phyloP scores from a whole-genome alignment of 2,797 vertebrate genomes.

The Rhadinocentrus ornatus region DNA sequence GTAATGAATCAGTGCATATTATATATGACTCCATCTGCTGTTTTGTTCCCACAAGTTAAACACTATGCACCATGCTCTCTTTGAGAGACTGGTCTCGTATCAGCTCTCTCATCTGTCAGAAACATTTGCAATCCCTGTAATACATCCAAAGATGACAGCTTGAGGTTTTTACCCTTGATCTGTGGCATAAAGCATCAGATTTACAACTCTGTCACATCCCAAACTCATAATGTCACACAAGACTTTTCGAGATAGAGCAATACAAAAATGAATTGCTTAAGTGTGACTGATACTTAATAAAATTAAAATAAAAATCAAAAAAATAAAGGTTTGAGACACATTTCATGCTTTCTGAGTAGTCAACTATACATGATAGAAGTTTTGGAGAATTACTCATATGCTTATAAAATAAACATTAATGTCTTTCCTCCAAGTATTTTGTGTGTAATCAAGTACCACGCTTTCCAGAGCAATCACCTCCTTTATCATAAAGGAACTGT shows the following conservation, averaged over 20 bases:
- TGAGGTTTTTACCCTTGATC: constrained; percentile 6
- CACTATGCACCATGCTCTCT: neutral
- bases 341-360: constrained; percentile 52
- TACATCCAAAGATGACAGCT: constrained; percentile 6
- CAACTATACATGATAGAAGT: constrained; percentile 43
- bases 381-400: constrained; percentile 67
- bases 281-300: constrained; percentile 62
- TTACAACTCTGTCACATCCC: constrained; percentile 25
- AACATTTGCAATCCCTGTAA: constrained; percentile 7
- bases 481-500: constrained; percentile 66
- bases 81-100: constrained; percentile 11
- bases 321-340: constrained; percentile 33
- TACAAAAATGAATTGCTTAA: constrained; percentile 47
- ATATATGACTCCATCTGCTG: neutral
- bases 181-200: constrained; percentile 16
- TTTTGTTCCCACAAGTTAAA: neutral
- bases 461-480: constrained; percentile 62
- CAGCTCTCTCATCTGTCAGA: constrained; percentile 36
- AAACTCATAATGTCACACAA: constrained; percentile 28
- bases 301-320: constrained; percentile 5
- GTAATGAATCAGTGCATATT: neutral
- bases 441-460: constrained; percentile 68
- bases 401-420: constrained; percentile 55
- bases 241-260: constrained; percentile 43
- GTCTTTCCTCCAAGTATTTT: constrained; percentile 50